Percentiles rank a stretch among this genome's conserved stretches.
phyloP scores from a whole-genome alignment of 2,888 invertebrate species.

The Tricholauxania praeusta region DNA sequence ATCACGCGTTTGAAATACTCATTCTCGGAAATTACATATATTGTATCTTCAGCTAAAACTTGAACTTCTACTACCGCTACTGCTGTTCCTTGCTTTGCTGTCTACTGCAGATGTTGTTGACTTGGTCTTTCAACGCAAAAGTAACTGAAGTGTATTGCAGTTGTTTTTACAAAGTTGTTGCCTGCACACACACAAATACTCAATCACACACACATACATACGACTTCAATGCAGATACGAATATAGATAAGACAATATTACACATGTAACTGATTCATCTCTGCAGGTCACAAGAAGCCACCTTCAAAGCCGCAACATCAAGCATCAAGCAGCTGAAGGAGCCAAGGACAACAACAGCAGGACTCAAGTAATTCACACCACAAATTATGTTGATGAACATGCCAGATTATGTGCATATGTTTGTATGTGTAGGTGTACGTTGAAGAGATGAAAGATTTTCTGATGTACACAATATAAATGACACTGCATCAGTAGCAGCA shows the following conservation, averaged over 20 bases:
- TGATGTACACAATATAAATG: constrained; percentile 8
- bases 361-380: background rate
- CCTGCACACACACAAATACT: constrained; percentile 1
- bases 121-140: constrained; percentile 29
- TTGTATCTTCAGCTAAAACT: no score
- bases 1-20: no score
- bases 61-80: background rate
- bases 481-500: constrained; percentile 1
- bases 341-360: background rate
- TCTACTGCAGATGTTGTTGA: constrained; percentile 12
- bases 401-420: no score
- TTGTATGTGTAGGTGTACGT: no score
- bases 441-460: background rate
- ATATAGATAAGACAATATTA: constrained; percentile 20
- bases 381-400: background rate
- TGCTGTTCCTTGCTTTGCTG: background rate
- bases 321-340: background rate
- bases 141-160: constrained; percentile 23
- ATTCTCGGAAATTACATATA: no score
- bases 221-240: background rate
- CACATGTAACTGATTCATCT: constrained; percentile 8
- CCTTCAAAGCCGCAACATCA: background rate
- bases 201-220: background rate
- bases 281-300: no score
- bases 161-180: constrained; percentile 8